These are phyloP conservation scores for Paramormyrops kingsleyae DNA, from an alignment of 2,113 vertebrate genomes.

Conservation along the genomic window DNA sequence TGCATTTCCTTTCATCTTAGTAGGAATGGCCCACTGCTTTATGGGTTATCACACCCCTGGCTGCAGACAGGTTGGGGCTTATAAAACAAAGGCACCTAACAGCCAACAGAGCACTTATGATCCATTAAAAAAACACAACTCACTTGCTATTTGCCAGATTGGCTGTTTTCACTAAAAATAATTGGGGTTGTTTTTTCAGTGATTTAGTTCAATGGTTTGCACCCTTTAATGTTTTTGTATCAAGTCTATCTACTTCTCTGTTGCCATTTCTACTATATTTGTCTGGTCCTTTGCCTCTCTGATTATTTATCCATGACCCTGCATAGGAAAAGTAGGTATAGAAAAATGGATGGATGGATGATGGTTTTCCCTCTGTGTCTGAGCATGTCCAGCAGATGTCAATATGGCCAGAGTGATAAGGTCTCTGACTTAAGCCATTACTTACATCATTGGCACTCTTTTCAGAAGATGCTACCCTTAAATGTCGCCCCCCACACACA, in stretches of 20 bases:
- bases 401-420: background rate
- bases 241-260: background rate
- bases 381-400: background rate
- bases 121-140: background rate
- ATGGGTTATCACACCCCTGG: background rate
- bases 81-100: background rate
- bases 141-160: background rate
- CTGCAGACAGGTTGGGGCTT: background rate
- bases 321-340: background rate
- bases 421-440: background rate
- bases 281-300: background rate
- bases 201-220: background rate
- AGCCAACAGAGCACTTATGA: background rate
- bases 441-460: background rate
- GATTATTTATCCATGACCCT: background rate
- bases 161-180: background rate
- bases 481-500: background rate
- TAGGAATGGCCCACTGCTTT: background rate
- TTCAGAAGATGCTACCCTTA: background rate
- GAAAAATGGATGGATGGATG: background rate
- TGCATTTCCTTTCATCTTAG: background rate
- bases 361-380: background rate
- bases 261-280: background rate
- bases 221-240: background rate
- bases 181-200: background rate